Evolutionary conservation across 2,113 vertebrate species (phyloP), one percentile per base, ranked within the genome.

Genomic region (Solenodon paradoxus): DNA sequence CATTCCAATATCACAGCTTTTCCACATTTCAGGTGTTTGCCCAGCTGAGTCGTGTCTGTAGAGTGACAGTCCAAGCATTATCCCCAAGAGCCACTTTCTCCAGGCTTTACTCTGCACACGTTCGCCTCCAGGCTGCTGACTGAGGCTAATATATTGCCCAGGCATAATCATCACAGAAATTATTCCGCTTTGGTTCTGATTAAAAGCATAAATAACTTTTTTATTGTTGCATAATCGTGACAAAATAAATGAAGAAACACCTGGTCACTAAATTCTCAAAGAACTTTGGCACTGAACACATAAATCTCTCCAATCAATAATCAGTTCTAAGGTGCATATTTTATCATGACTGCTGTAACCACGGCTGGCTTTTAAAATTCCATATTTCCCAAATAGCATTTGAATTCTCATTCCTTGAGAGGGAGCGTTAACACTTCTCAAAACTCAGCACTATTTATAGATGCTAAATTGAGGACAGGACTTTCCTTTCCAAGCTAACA

Each of bases 401-500:
- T 49, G 89, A 89, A 57, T 94, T 96, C 40, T 61, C 77, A 24
- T 95, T 97, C 16, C n/a, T 82, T 89, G 51, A 79, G 86, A 79
- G 84, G 49, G 49, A 7, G 79, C 96, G 94, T 85, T 89, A 86
- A 88, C 96, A 51, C 32, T 63, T 90, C 90, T 88, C 88, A 86
- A 92, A 92, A 92, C 77, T 83, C 80, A 68, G 61, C 55, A 42
- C 81, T 87, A 85, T 94, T 96, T 95, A 72, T 84, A 97, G 95
- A 86, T 47, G 61, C 84, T 82, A 61, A 88, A 22, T 55, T 84
- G 38, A 63, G 71, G 38, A 72, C 55, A 83, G 19, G 49, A 49
- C 59, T 28, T 51, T 72, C 64, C 75, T 55, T 81, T 78, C 69
- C 74, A 55, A 80, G 83, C 78, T 74, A 49, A 47, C 66, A 63